Base-by-base conservation (phyloP, 2,888 invertebrate species). In the Lepeophtheirus nordmannii region DNA sequence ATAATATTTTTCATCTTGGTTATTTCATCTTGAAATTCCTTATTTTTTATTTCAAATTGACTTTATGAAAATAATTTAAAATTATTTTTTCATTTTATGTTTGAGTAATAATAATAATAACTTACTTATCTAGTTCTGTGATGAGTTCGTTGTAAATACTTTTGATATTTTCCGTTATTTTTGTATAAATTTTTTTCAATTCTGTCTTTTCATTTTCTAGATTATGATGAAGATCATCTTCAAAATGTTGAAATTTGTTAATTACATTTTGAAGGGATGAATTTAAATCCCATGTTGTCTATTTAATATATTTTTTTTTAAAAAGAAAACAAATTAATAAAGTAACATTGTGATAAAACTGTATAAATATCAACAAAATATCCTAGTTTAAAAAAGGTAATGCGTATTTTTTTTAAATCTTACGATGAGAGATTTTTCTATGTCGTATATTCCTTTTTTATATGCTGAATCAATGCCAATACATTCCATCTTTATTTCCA, bases 251-350 rank as follows among this genome's bases (percentile, higher is more conserved):
- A 65, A 85, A 75, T 59, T 83, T 80, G 53, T 83, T 77, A 40
- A 85, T 80, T 40, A 83, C 83, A 71, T 85, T 85, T 46, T 82
- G 76, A 0, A 85, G 82, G 0, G 84, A 82, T 11, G 81, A 82
- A 76, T 85, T 82, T 12, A 82, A 76, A 69, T 81, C 81, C 70
- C 80, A 77, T 22, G 82, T 76, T 58, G 77, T 75, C 79, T 30
- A 30, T 2, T 30, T 2, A 30, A 30, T 30, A 30, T 30, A 30
- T 30, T 30, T 30, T 30, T 30, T 5, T 30, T 79, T 70, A 56
- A 73, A 72, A 40, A 38, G 38, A 40, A 41, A 67, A 39, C n/a
- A 22, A 30, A 11, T 30, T 30, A 30, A n/a, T 7, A 7, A 7
- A 30, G 30, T 30, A 30, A 30, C 2, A 30, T 30, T 30, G 7